These are phyloP conservation scores for Mellilla xanthometata DNA, from an alignment of 2,888 invertebrate species.

Conservation along the genomic window DNA sequence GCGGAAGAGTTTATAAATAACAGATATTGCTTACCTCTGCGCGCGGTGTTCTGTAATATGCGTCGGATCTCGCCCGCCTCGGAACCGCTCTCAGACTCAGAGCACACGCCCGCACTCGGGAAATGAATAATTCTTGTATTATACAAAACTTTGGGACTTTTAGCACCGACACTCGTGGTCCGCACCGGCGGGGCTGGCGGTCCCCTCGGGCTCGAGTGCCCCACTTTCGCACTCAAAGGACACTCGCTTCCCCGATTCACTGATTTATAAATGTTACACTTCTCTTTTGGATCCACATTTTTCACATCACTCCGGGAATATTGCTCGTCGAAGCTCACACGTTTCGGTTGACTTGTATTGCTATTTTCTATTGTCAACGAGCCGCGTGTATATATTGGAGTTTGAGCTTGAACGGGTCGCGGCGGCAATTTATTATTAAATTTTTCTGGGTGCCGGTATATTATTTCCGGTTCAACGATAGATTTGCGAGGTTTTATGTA, in stretches of 20 bases:
- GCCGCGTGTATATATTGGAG: slow-evolving; percentile 46
- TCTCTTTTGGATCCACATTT: slow-evolving; percentile 34
- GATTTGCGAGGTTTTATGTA: slow-evolving; percentile 46
- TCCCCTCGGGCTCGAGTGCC: slow-evolving; percentile 29
- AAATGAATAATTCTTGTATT: slow-evolving; percentile 41
- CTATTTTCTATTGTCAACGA: slow-evolving; percentile 41
- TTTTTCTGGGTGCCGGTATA: slow-evolving; percentile 60
- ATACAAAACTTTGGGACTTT: slow-evolving; percentile 38
- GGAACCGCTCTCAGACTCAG: slow-evolving; percentile 87
- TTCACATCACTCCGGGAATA: slow-evolving; percentile 28
- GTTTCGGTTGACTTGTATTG: slow-evolving; percentile 45
- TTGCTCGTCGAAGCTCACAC: slow-evolving; percentile 60
- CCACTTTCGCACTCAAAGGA: slow-evolving; percentile 31
- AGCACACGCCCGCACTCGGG: slow-evolving; percentile 50
- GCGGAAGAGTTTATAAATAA: slow-evolving; percentile 10
- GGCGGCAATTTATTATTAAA: slow-evolving; percentile 34
- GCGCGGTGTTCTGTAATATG: slow-evolving; percentile 71
- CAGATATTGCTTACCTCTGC: slow-evolving; percentile 43
- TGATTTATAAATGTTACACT: slow-evolving; percentile 29
- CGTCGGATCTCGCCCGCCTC: slow-evolving; percentile 88
- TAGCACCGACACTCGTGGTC: slow-evolving; percentile 59
- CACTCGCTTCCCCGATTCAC: slow-evolving; percentile 29
- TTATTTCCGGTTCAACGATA: slow-evolving; percentile 46
- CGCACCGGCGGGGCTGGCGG: slow-evolving; percentile 65
- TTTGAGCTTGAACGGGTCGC: slow-evolving; percentile 32